These are phyloP conservation scores for Calephelis nemesis DNA, from an alignment of 1,140 invertebrate species.

Conservation along the genomic window DNA sequence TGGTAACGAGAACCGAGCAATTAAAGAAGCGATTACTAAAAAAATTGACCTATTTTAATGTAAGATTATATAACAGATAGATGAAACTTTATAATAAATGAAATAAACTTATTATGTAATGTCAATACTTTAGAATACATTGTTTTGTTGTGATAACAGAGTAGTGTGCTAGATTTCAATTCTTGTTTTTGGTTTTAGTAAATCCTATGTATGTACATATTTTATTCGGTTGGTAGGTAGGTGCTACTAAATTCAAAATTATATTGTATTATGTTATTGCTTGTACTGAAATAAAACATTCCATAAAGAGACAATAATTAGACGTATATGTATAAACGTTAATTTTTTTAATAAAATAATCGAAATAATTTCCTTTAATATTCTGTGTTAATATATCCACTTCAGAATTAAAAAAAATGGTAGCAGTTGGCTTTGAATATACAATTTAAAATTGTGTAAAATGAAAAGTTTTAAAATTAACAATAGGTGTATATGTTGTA, in stretches of 20 bases:
- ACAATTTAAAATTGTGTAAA: no score
- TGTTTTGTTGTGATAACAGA: conserved; percentile 58
- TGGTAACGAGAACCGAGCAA: no score
- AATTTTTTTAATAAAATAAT: no score
- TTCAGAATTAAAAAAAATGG: no score
- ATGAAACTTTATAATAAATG: background rate
- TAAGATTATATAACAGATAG: no score
- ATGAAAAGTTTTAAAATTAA: no score
- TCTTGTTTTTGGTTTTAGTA: conserved; percentile 31
- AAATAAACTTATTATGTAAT: conserved; percentile 21
- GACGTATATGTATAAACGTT: no score
- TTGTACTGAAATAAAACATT: conserved; percentile 2
- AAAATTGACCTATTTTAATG: no score
- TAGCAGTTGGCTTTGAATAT: no score
- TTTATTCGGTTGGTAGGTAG: conserved; percentile 12
- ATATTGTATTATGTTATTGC: background rate
- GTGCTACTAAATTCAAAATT: conserved; percentile 18
- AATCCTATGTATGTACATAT: conserved; percentile 8
- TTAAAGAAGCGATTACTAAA: no score
- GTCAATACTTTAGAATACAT: conserved; percentile 33
- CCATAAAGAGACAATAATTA: no score
- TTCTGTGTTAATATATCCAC: background rate
- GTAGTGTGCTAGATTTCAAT: conserved; percentile 58
- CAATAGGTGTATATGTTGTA: no score
- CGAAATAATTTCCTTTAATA: background rate